Percentiles rank a stretch among this genome's conserved stretches.
Conservation (phyloP, 1,140 invertebrate genomes). For the Caenorhabditis tropicalis region DNA sequence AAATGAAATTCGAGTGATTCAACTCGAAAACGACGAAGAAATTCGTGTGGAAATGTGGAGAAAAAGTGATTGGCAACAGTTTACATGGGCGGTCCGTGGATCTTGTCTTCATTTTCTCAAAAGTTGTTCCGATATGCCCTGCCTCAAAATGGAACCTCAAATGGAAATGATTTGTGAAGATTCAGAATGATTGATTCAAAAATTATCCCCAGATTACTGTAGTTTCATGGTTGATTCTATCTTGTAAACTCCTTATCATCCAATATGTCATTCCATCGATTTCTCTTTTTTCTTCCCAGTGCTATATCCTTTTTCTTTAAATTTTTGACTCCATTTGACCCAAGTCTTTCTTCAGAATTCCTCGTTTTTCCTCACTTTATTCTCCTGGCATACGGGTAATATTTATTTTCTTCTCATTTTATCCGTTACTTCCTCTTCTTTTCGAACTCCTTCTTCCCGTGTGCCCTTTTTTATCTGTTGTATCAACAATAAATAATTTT, state of each 20-base stretch:
- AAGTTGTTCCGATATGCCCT: not conserved
- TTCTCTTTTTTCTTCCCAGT: not conserved
- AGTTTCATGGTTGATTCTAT: no score
- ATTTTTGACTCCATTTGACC: not conserved
- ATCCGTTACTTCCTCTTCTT: not conserved
- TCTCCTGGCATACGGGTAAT: not conserved
- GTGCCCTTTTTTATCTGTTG: not conserved
- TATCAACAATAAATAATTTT: no score
- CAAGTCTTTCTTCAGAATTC: no score
- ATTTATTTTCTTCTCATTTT: not conserved
- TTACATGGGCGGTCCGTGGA: slow-evolving; percentile 53
- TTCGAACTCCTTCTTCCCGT: not conserved
- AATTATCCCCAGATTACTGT: no score
- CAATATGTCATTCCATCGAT: not conserved
- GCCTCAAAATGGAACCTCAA: not conserved
- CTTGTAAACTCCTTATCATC: not conserved
- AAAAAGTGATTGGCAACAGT: slow-evolving; percentile 53
- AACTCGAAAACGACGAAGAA: slow-evolving; percentile 34
- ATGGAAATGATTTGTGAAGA: no score
- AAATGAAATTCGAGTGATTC: slow-evolving; percentile 46
- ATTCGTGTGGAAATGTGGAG: slow-evolving; percentile 49
- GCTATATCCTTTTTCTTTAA: not conserved
- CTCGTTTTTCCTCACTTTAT: not conserved
- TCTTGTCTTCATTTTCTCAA: slow-evolving; percentile 52
- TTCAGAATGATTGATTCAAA: no score